phyloP scores from a whole-genome alignment of 2,797 vertebrate genomes.

The Dendrocincla fuliginosa region DNA sequence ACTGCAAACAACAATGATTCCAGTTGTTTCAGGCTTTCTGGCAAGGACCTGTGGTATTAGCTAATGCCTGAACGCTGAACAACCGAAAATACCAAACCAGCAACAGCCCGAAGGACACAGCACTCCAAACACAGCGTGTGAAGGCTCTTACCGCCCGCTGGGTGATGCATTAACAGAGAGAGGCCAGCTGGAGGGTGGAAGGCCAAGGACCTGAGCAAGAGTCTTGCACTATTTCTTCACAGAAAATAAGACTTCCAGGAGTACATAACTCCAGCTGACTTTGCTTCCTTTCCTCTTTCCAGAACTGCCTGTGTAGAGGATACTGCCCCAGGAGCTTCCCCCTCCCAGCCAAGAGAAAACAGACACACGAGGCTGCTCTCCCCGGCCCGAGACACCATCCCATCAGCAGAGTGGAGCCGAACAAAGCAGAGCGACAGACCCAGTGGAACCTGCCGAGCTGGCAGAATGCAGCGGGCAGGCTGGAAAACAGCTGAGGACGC shows the following conservation, averaged over 20 bases:
- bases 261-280: not conserved
- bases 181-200: not conserved
- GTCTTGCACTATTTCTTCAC: not conserved
- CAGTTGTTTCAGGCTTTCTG: not conserved
- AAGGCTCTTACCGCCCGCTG: conserved; percentile 13
- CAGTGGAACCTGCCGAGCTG: conserved; percentile 14
- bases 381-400: not conserved
- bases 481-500: conserved; percentile 2
- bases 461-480: not conserved
- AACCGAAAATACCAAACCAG: not conserved
- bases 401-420: not conserved
- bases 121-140: not conserved
- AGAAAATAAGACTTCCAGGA: not conserved
- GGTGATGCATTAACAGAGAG: not conserved
- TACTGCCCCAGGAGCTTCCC: not conserved
- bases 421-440: not conserved
- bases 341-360: not conserved
- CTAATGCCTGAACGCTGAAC: not conserved
- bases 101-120: not conserved
- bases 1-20: not conserved
- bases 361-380: not conserved
- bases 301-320: not conserved
- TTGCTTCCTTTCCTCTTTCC: not conserved
- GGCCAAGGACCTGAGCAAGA: not conserved
- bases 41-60: not conserved